Percentiles rank a stretch among this genome's conserved stretches.
Evolutionary conservation across 1,140 invertebrate genomes (phyloP).

Genomic region (Bombus polaris): DNA sequence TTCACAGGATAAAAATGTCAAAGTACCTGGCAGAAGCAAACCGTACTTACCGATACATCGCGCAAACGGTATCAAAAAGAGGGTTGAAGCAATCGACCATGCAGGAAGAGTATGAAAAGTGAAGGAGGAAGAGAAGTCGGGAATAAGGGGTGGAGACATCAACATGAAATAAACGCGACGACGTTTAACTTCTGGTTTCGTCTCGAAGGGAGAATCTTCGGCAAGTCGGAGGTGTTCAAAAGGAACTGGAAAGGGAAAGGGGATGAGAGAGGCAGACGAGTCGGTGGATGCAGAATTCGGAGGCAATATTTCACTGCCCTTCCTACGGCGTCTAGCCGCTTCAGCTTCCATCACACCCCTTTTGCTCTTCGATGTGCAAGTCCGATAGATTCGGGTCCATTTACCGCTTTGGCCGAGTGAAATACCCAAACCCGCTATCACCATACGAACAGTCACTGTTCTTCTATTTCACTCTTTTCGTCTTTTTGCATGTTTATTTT

Average conservation of each 20-base stretch:
- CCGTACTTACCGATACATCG: background rate
- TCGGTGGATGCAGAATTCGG: slow-evolving; percentile 60
- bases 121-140: background rate
- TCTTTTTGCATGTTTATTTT: too few relatives aligned
- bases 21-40: background rate
- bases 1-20: slow-evolving; percentile 16
- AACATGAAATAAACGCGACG: slow-evolving; percentile 63
- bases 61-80: background rate
- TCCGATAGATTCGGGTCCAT: slow-evolving; percentile 47
- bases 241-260: slow-evolving; percentile 17
- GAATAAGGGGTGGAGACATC: slow-evolving; percentile 33
- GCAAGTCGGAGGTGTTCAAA: slow-evolving; percentile 41
- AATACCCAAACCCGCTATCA: background rate
- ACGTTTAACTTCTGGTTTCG: slow-evolving; percentile 63
- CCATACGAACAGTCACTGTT: background rate
- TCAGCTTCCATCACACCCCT: slow-evolving; percentile 23
- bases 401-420: slow-evolving; percentile 23
- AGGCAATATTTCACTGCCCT: slow-evolving; percentile 64
- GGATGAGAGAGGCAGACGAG: slow-evolving; percentile 18
- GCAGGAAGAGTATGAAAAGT: background rate
- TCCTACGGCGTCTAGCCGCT: slow-evolving; percentile 50
- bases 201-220: slow-evolving; percentile 47
- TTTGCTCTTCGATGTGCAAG: slow-evolving; percentile 44
- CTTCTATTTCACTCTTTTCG: background rate
- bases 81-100: background rate